Conservation (phyloP, 2,113 vertebrate species). For the Burhinus oedicnemus region DNA sequence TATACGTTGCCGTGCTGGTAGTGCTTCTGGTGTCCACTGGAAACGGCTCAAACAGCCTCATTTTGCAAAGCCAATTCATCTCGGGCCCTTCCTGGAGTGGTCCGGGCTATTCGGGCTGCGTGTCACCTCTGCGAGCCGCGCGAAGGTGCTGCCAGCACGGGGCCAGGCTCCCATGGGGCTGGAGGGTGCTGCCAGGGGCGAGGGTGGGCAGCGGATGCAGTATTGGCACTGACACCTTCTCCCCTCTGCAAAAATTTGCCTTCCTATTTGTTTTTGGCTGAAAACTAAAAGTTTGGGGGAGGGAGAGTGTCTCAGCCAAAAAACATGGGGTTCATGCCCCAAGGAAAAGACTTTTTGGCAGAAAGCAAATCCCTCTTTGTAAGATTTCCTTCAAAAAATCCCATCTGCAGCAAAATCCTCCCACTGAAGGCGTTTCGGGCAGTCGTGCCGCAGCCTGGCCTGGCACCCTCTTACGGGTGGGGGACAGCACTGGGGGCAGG, state of each 20-base stretch:
- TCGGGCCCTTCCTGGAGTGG: background rate
- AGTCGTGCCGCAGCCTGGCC: background rate
- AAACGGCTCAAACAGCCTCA: slow-evolving; percentile 9
- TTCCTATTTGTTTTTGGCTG: rapidly evolving
- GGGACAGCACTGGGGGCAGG: background rate
- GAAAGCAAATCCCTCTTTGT: background rate
- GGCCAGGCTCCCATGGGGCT: background rate
- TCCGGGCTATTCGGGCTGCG: rapidly evolving
- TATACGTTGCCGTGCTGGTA: slow-evolving; percentile 61
- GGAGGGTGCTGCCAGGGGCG: background rate
- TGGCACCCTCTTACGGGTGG: background rate
- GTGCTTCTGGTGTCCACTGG: slow-evolving; percentile 57
- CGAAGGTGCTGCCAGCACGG: slow-evolving; percentile 46
- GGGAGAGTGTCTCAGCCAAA: background rate
- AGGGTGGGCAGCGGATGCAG: background rate
- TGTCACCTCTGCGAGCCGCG: background rate
- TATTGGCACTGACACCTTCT: background rate
- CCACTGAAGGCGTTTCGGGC: background rate
- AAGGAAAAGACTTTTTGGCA: background rate
- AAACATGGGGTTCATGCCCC: background rate
- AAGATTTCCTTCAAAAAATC: background rate
- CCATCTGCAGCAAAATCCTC: background rate
- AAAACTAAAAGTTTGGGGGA: background rate
- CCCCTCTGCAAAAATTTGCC: background rate
- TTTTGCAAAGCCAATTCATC: slow-evolving; percentile 5